Conservation (phyloP, 2,888 invertebrate species). For the Cynaeus angustus region DNA sequence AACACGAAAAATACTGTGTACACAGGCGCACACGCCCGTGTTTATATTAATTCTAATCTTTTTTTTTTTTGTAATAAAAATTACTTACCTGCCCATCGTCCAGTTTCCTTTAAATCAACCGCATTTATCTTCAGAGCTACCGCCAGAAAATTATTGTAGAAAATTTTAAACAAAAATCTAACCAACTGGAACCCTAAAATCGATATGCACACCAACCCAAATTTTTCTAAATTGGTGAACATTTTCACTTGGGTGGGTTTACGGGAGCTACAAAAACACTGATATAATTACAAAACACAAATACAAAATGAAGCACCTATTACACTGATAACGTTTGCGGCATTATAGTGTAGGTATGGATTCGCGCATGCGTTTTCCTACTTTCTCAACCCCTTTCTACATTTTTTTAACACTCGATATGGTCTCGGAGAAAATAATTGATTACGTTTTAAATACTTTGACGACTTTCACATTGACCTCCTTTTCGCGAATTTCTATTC, state of each 20-base stretch:
- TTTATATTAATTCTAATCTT: neutral
- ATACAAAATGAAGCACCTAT: constrained; percentile 36
- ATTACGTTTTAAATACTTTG: constrained; percentile 22
- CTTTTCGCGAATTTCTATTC: constrained; percentile 43
- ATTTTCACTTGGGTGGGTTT: constrained; percentile 48
- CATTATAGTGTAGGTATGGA: constrained; percentile 42
- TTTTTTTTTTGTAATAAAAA: constrained; percentile 12
- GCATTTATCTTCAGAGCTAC: constrained; percentile 72
- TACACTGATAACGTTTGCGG: constrained; percentile 48
- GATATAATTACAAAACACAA: constrained; percentile 25
- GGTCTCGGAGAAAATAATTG: constrained; percentile 36
- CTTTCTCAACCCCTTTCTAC: constrained; percentile 61
- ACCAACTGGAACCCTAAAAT: constrained; percentile 71
- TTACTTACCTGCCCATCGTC: constrained; percentile 87
- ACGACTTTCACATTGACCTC: constrained; percentile 50
- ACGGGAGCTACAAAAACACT: constrained; percentile 15
- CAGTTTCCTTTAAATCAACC: constrained; percentile 79
- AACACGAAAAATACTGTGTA: too few relatives aligned
- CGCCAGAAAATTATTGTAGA: constrained; percentile 72
- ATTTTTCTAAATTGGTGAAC: constrained; percentile 71
- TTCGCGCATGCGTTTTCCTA: constrained; percentile 55
- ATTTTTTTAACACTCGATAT: constrained; percentile 25
- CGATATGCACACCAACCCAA: constrained; percentile 71
- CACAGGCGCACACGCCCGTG: too few relatives aligned
- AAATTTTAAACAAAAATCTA: constrained; percentile 72